These are phyloP conservation scores for Eupithecia pulchellata DNA, from an alignment of 2,888 invertebrate genomes.

Conservation along the genomic window DNA sequence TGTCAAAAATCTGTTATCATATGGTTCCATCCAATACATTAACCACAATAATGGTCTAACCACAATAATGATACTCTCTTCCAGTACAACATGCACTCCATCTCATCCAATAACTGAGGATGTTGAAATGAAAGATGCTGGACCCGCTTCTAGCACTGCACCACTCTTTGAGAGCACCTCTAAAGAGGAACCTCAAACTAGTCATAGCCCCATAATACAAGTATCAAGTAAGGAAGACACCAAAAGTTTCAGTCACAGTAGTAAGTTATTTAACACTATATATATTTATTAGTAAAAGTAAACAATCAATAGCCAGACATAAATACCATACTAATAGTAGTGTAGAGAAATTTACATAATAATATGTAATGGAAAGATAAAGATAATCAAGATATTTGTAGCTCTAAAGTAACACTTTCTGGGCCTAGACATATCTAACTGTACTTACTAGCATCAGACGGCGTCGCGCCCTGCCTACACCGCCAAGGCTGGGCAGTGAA, in stretches of 20 bases:
- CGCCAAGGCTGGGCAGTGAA: no score
- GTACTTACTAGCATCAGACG: no score
- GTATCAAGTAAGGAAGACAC: conserved; percentile 65
- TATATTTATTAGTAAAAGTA: background rate
- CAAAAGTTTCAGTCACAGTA: conserved; percentile 72
- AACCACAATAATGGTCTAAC: background rate
- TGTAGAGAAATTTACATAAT: no score
- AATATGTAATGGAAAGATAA: no score
- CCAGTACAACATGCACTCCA: conserved; percentile 68
- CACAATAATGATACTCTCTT: conserved; percentile 6
- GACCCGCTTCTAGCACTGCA: conserved; percentile 58
- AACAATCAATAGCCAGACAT: no score
- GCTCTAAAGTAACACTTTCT: no score
- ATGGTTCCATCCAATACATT: background rate
- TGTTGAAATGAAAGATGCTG: conserved; percentile 56
- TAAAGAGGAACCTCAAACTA: conserved; percentile 69
- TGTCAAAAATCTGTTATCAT: background rate
- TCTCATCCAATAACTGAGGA: conserved; percentile 59
- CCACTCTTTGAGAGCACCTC: conserved; percentile 56
- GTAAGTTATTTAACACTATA: conserved; percentile 57
- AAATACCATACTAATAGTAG: no score
- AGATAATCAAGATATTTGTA: no score
- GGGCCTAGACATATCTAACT: no score
- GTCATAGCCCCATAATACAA: conserved; percentile 61
- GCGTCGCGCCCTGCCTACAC: no score